These are phyloP conservation scores for Torymus texanus DNA, from an alignment of 2,888 invertebrate genomes.

Conservation along the genomic window DNA sequence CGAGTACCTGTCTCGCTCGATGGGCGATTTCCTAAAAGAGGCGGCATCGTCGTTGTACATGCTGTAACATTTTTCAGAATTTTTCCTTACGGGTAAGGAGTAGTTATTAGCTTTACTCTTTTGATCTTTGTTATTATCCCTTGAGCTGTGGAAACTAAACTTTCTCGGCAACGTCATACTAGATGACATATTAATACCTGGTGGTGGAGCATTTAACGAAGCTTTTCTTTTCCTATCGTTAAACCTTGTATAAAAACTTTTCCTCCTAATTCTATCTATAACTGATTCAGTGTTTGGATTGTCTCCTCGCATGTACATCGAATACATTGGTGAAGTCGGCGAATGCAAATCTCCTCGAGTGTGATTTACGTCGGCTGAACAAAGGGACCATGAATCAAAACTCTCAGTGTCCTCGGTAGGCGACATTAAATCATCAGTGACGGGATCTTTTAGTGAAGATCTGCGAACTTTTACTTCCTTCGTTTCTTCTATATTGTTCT, in stretches of 20 bases:
- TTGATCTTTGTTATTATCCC: conserved; percentile 56
- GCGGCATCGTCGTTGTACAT: conserved; percentile 64
- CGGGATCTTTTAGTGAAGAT: conserved; percentile 25
- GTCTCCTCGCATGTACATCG: conserved; percentile 63
- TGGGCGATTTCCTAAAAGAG: conserved; percentile 63
- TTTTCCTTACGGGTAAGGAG: conserved; percentile 54
- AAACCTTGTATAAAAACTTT: conserved; percentile 92
- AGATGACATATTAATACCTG: conserved; percentile 41
- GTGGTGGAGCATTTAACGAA: conserved; percentile 73
- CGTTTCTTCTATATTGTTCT: conserved; percentile 26
- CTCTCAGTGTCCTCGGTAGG: conserved; percentile 79
- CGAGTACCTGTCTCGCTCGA: conserved; percentile 65
- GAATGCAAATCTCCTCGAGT: conserved; percentile 72
- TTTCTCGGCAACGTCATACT: conserved; percentile 74
- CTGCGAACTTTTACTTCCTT: conserved; percentile 10
- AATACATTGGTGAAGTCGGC: conserved; percentile 74
- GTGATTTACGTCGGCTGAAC: conserved; percentile 76
- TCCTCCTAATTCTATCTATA: conserved; percentile 89
- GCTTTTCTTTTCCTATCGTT: conserved; percentile 89
- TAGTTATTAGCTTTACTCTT: conserved; percentile 51
- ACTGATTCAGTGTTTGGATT: conserved; percentile 80
- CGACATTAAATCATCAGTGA: conserved; percentile 67
- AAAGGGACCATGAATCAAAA: conserved; percentile 83
- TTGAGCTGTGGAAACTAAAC: conserved; percentile 70
- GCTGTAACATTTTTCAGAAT: conserved; percentile 64